These are phyloP conservation scores for Eupithecia insigniata DNA, from an alignment of 2,888 invertebrate species.

Conservation along the genomic window DNA sequence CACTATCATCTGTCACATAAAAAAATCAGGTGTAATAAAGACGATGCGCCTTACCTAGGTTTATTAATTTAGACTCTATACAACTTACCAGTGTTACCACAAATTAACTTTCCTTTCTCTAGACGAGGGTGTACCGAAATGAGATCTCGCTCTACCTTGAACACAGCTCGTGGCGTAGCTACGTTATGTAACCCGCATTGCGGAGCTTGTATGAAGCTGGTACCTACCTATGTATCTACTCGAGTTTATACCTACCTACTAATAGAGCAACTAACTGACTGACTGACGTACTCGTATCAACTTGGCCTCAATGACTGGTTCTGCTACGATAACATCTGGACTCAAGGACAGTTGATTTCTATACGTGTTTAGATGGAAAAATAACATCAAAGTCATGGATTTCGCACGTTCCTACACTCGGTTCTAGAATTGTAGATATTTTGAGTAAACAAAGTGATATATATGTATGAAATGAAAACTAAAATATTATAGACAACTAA, in stretches of 20 bases:
- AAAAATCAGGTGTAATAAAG: too few species aligned
- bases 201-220: constrained; percentile 33
- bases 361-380: constrained; percentile 7
- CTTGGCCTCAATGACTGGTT: constrained; percentile 32
- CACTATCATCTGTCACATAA: too few species aligned
- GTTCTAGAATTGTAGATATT: not conserved
- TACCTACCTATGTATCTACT: constrained; percentile 22
- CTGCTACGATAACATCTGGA: constrained; percentile 29
- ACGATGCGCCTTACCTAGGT: not conserved
- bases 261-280: constrained; percentile 32
- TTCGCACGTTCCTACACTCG: not conserved
- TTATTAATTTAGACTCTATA: not conserved
- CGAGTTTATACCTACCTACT: constrained; percentile 28
- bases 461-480: too few species aligned
- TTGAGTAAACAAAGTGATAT: not conserved
- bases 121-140: constrained; percentile 32
- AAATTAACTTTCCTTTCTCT: constrained; percentile 34
- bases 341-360: constrained; percentile 27
- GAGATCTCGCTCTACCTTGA: constrained; percentile 39
- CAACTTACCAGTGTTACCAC: constrained; percentile 13
- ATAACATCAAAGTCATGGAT: not conserved
- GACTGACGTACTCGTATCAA: constrained; percentile 30
- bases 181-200: constrained; percentile 39
- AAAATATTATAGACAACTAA: not conserved
- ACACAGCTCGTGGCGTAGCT: constrained; percentile 27